These are phyloP conservation scores for Halictus ligatus DNA, from an alignment of 2,888 invertebrate species.

Conservation along the genomic window DNA sequence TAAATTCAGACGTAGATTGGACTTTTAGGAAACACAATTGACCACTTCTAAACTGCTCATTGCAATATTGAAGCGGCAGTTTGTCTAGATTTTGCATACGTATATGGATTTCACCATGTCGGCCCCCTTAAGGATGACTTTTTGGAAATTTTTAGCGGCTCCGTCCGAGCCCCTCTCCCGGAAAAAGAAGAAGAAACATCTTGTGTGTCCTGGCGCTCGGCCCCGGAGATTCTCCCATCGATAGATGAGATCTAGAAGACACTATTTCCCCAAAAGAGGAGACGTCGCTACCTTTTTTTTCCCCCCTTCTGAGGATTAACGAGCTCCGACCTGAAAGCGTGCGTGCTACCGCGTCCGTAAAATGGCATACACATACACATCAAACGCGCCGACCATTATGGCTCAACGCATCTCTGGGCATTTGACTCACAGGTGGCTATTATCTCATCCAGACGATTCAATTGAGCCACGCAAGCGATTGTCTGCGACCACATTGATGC, in stretches of 20 bases:
- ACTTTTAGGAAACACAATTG: too few species aligned
- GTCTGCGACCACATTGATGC: slow-evolving; percentile 28
- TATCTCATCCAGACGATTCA: slow-evolving; percentile 47
- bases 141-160: neutral
- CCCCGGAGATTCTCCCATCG: slow-evolving; percentile 31
- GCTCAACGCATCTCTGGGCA: slow-evolving; percentile 19
- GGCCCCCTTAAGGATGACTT: neutral
- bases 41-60: too few species aligned
- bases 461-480: slow-evolving; percentile 35
- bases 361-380: slow-evolving; percentile 46
- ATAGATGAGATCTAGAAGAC: slow-evolving; percentile 40
- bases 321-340: slow-evolving; percentile 25
- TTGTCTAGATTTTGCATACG: too few species aligned
- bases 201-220: slow-evolving; percentile 24
- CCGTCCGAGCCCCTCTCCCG: neutral
- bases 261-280: slow-evolving; percentile 6
- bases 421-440: slow-evolving; percentile 40
- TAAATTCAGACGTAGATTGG: too few species aligned
- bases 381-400: slow-evolving; percentile 53
- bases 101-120: too few species aligned
- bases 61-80: too few species aligned
- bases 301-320: slow-evolving; percentile 21
- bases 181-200: neutral
- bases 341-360: slow-evolving; percentile 34
- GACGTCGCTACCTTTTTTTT: slow-evolving; percentile 40